A percentile compares a stretch with the other conserved stretches of the same genome.
Evolutionary conservation across 2,888 invertebrate species (phyloP).

Genomic region (Ecliptopera silaceata): DNA sequence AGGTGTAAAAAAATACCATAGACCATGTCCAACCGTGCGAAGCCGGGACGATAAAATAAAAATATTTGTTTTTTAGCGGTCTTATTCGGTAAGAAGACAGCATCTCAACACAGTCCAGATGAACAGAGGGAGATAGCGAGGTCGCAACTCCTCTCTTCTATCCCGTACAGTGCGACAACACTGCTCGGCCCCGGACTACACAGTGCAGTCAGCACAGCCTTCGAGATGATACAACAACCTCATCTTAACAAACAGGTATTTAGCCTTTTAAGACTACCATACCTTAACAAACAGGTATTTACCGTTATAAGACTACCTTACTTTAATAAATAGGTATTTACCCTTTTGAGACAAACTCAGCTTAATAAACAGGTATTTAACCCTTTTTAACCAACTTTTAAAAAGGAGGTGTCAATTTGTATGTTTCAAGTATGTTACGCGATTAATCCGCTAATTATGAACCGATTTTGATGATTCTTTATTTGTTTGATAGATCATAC

Average conservation of each 20-base stretch:
- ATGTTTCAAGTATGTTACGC: constrained; percentile 57
- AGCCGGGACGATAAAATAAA: too few relatives aligned
- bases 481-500: too few relatives aligned
- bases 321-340: too few relatives aligned
- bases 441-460: too few relatives aligned
- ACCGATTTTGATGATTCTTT: too few relatives aligned
- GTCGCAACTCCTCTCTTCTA: constrained; percentile 54
- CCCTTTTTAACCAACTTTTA: constrained; percentile 53
- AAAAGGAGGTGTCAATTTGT: too few relatives aligned
- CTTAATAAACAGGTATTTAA: constrained; percentile 66
- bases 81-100: constrained; percentile 55
- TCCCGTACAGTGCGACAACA: constrained; percentile 44
- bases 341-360: constrained; percentile 68
- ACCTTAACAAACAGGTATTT: too few relatives aligned
- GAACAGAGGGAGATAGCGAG: constrained; percentile 61
- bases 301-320: too few relatives aligned
- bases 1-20: too few relatives aligned
- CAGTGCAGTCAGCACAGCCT: constrained; percentile 66
- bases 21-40: too few relatives aligned
- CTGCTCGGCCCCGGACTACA: constrained; percentile 57
- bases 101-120: constrained; percentile 33
- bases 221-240: constrained; percentile 80
- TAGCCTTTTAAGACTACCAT: background rate
- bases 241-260: constrained; percentile 83
- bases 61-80: too few relatives aligned